Conservation (phyloP, 2,888 invertebrate species). For the Trileptium ribeirensis region DNA sequence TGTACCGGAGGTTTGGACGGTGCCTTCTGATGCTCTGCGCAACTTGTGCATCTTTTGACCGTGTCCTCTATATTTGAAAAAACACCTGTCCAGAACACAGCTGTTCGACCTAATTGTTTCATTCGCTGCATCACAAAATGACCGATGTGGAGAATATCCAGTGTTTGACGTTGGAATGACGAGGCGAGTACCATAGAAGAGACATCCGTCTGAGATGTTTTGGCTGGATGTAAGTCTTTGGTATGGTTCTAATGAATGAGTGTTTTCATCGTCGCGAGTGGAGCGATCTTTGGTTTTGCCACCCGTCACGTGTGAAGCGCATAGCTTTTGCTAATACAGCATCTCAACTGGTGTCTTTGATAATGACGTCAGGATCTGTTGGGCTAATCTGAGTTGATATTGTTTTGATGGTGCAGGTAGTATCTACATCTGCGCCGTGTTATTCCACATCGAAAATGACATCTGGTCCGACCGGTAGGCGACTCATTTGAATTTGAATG, state of each 20-base stretch:
- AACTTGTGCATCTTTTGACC: background rate
- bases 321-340: background rate
- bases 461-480: conserved; percentile 18
- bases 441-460: conserved; percentile 23
- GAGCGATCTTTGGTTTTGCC: background rate
- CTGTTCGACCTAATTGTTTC: background rate
- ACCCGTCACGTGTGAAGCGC: background rate
- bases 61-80: background rate
- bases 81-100: background rate
- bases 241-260: too few species aligned
- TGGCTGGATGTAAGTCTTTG: too few species aligned
- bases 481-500: conserved; percentile 33
- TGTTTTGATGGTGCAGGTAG: background rate
- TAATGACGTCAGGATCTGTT: background rate
- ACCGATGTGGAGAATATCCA: background rate
- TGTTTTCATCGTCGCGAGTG: too few species aligned
- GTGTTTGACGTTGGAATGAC: background rate
- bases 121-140: conserved; percentile 7
- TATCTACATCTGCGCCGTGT: conserved; percentile 15
- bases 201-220: conserved; percentile 34
- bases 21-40: conserved; percentile 13
- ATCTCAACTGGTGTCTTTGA: background rate
- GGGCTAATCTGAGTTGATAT: background rate
- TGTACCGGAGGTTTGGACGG: conserved; percentile 35
- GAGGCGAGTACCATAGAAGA: conserved; percentile 15